Conservation (phyloP, 2,797 vertebrate species). For the Sebastiscus albofasciatus region DNA sequence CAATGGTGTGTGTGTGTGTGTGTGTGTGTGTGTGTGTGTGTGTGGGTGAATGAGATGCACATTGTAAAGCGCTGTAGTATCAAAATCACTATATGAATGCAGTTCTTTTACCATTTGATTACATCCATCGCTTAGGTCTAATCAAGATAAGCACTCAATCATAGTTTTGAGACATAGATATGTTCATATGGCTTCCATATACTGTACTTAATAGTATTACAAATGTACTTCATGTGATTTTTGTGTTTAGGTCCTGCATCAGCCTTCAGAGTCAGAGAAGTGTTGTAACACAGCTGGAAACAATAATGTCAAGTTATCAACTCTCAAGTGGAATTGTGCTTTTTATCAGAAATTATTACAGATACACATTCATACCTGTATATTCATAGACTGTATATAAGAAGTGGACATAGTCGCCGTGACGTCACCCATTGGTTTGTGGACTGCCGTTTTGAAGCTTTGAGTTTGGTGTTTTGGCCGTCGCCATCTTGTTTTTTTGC, state of each 20-base stretch:
- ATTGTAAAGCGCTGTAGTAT: background rate
- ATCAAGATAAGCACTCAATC: slow-evolving; percentile 10
- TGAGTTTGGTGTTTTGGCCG: too few relatives aligned
- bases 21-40: too few relatives aligned
- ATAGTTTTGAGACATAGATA: background rate
- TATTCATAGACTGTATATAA: too few relatives aligned
- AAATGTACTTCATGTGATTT: background rate
- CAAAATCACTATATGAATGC: background rate
- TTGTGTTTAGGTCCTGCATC: background rate
- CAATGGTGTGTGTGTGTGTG: too few relatives aligned
- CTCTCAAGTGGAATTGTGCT: background rate
- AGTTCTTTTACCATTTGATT: slow-evolving; percentile 23
- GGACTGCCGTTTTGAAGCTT: too few relatives aligned
- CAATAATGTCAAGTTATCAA: background rate
- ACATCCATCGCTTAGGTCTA: background rate
- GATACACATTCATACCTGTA: background rate
- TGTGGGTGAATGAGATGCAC: background rate
- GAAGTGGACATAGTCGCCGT: too few relatives aligned
- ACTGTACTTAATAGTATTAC: background rate
- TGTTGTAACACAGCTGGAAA: background rate
- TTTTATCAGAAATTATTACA: background rate
- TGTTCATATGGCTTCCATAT: background rate
- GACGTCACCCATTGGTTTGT: too few relatives aligned
- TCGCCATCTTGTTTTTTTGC: too few relatives aligned
- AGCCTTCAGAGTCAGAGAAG: background rate